phyloP scores from a whole-genome alignment of 2,888 invertebrate genomes.

The Noctua janthe region DNA sequence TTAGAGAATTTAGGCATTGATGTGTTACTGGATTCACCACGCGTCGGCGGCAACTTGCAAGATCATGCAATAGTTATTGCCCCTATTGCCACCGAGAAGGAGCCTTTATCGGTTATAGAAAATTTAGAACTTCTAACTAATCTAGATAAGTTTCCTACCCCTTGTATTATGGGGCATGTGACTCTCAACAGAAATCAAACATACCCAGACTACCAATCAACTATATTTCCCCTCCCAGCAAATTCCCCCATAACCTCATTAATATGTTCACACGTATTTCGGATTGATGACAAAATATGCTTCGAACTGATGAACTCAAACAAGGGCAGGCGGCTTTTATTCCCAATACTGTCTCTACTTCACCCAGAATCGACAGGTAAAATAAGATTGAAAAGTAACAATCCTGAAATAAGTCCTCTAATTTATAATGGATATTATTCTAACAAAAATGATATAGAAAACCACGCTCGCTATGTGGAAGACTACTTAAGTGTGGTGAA shows the following conservation, averaged over 20 bases:
- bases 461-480: slow-evolving; percentile 62
- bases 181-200: slow-evolving; percentile 69
- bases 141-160: slow-evolving; percentile 66
- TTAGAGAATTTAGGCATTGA: slow-evolving; percentile 72
- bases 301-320: slow-evolving; percentile 56
- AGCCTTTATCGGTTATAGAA: slow-evolving; percentile 48
- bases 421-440: slow-evolving; percentile 69
- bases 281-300: slow-evolving; percentile 66
- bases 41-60: slow-evolving; percentile 76
- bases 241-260: slow-evolving; percentile 62
- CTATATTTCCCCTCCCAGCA: slow-evolving; percentile 65
- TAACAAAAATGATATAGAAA: slow-evolving; percentile 69
- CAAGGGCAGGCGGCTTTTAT: slow-evolving; percentile 57
- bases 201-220: slow-evolving; percentile 75
- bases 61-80: slow-evolving; percentile 72
- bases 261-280: slow-evolving; percentile 63
- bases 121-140: slow-evolving; percentile 65
- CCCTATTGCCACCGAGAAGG: slow-evolving; percentile 62
- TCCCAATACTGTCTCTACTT: slow-evolving; percentile 62
- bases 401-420: slow-evolving; percentile 69
- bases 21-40: slow-evolving; percentile 71
- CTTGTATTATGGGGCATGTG: slow-evolving; percentile 71
- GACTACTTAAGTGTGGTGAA: slow-evolving; percentile 68
- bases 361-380: slow-evolving; percentile 75
- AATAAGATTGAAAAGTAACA: slow-evolving; percentile 65